Percentiles rank a stretch among this genome's conserved stretches.
phyloP scores from a whole-genome alignment of 1,140 invertebrate genomes.

The Drosophila elegans region DNA sequence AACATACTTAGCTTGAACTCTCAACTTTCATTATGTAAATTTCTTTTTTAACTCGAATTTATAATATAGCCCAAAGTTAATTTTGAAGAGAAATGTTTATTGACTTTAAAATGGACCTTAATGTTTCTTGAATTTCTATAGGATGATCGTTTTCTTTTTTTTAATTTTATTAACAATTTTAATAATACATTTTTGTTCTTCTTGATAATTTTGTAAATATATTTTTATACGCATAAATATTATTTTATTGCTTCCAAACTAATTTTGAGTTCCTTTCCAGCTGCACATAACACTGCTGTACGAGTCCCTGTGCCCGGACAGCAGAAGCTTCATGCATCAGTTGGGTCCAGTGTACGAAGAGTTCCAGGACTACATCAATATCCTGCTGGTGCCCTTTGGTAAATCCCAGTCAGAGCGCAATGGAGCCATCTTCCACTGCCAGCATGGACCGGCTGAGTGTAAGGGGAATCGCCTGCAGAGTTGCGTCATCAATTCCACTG shows the following conservation, averaged over 20 bases:
- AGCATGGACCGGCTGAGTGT: constrained; percentile 89
- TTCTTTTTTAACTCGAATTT: not conserved
- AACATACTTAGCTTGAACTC: not conserved
- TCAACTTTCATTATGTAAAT: not conserved
- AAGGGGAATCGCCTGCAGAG: constrained; percentile 88
- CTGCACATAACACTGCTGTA: constrained; percentile 88
- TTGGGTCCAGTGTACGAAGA: constrained; percentile 85
- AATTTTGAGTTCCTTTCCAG: constrained; percentile 22
- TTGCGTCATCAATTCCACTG: constrained; percentile 86
- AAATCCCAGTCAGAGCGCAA: constrained; percentile 87
- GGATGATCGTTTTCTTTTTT: not conserved
- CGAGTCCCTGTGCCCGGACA: constrained; percentile 93
- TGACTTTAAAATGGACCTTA: not conserved
- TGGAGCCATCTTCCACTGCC: constrained; percentile 87
- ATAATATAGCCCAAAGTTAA: no score
- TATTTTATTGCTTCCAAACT: not conserved
- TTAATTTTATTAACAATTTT: not conserved
- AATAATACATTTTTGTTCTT: no score
- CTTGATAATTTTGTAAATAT: no score
- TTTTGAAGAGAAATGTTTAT: not conserved
- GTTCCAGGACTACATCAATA: constrained; percentile 85
- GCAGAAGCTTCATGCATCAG: constrained; percentile 88
- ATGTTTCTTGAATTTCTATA: not conserved
- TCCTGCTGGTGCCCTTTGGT: constrained; percentile 90
- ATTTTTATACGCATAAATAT: not conserved